These are phyloP conservation scores for Ailuropoda melanoleuca DNA, from an alignment of 2,113 vertebrate genomes.

Conservation along the genomic window DNA sequence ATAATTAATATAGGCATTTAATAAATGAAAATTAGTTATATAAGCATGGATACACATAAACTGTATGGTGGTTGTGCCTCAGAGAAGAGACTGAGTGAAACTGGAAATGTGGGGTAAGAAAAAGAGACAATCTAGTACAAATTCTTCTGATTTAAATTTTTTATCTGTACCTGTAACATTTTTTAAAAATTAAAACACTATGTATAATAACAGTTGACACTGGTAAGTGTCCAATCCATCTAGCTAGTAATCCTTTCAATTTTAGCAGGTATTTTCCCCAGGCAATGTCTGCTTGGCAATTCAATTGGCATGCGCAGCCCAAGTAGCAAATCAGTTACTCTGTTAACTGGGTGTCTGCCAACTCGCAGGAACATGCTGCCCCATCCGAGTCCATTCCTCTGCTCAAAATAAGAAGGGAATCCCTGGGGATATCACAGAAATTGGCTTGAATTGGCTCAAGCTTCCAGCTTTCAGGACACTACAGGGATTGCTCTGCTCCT, in stretches of 20 bases:
- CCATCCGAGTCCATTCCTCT: conserved; percentile 50
- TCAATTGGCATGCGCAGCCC: background rate
- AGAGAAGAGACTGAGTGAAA: background rate
- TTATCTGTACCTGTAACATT: background rate
- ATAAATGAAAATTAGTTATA: conserved; percentile 1
- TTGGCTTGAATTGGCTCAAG: background rate
- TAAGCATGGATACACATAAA: background rate
- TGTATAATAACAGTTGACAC: background rate
- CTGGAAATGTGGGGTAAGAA: background rate
- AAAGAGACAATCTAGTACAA: background rate
- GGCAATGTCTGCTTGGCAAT: conserved; percentile 45
- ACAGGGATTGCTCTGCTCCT: conserved; percentile 25
- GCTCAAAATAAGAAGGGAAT: conserved; percentile 62
- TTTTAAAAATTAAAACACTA: conserved; percentile 9
- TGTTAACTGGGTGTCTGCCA: conserved; percentile 59
- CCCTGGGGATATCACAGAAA: conserved; percentile 42
- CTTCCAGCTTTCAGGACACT: conserved; percentile 1
- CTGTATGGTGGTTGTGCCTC: background rate
- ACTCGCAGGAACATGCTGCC: conserved; percentile 36
- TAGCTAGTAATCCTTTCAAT: conserved; percentile 15
- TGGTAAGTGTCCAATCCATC: background rate
- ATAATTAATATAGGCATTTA: background rate
- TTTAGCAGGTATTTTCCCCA: conserved; percentile 52
- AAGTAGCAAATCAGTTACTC: conserved; percentile 40
- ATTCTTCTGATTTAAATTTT: conserved; percentile 16